Percentiles rank a stretch among this genome's conserved stretches.
phyloP scores from a whole-genome alignment of 2,888 invertebrate species.

The Ptychoptera albimana region DNA sequence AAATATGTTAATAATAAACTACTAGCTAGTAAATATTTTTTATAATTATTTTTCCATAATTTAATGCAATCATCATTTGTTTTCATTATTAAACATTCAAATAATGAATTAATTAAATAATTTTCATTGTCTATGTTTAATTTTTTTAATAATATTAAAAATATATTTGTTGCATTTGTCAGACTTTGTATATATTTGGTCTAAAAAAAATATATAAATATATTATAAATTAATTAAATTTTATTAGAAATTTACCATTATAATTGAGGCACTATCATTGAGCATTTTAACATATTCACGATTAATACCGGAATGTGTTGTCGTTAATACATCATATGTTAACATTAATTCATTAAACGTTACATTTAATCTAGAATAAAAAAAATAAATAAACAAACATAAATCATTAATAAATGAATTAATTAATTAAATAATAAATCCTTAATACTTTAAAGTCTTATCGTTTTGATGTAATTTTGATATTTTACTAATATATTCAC shows the following conservation, averaged over 20 bases:
- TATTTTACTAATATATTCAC: constrained; percentile 37
- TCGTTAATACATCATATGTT: constrained; percentile 17
- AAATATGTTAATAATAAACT: constrained; percentile 18
- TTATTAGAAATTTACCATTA: constrained; percentile 17
- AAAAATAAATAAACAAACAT: too few relatives aligned
- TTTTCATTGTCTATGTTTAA: constrained; percentile 8
- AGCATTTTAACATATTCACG: constrained; percentile 12
- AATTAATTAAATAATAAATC: background rate
- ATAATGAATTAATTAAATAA: too few relatives aligned
- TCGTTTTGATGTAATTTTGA: constrained; percentile 12
- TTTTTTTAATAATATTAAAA: constrained; percentile 21
- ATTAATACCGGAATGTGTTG: too few relatives aligned
- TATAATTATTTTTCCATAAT: constrained; percentile 28
- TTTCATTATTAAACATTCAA: too few relatives aligned
- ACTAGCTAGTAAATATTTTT: constrained; percentile 22
- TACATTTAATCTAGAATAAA: constrained; percentile 11
- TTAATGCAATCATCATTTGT: constrained; percentile 22
- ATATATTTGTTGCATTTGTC: constrained; percentile 21
- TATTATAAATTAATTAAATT: background rate
- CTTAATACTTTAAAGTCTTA: background rate
- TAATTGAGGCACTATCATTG: constrained; percentile 17
- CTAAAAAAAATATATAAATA: constrained; percentile 13
- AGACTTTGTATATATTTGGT: constrained; percentile 20
- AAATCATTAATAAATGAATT: background rate
- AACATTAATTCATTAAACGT: constrained; percentile 21